phyloP scores from a whole-genome alignment of 2,797 vertebrate genomes.

The Dicrostonyx torquatus region DNA sequence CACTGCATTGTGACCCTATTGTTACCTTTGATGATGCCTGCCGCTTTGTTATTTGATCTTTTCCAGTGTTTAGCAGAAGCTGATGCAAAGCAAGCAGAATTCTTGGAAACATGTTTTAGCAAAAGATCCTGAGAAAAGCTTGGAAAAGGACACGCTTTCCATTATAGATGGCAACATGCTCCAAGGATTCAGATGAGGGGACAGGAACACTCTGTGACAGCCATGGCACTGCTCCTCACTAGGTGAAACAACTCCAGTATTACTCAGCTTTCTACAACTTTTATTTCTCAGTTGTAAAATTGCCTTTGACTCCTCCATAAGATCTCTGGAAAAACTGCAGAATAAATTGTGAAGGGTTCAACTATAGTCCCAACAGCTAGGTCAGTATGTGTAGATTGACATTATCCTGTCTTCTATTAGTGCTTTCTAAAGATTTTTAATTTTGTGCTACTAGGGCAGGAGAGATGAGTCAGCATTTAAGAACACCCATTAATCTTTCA shows the following conservation, averaged over 20 bases:
- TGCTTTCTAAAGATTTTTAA: background rate
- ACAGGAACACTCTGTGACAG: too few species aligned
- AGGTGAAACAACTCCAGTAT: background rate
- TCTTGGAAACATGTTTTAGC: background rate
- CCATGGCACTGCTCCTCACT: background rate
- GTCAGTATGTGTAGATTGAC: background rate
- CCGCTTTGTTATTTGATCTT: slow-evolving; percentile 16
- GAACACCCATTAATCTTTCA: background rate
- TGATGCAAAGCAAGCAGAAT: background rate
- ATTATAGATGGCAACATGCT: background rate
- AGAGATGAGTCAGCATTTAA: background rate
- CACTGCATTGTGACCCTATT: background rate
- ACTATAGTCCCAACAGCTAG: background rate
- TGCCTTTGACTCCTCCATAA: background rate
- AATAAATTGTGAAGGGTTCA: background rate
- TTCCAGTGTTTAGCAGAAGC: slow-evolving; percentile 7
- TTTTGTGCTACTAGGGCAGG: background rate
- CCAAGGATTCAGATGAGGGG: background rate
- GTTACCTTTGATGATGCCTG: background rate
- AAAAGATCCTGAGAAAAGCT: background rate
- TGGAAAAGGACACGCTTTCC: background rate
- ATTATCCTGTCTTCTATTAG: background rate
- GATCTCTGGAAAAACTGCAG: background rate
- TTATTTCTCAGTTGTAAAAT: background rate
- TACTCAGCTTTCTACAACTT: background rate